Evolutionary conservation across 64 coral and sea anemone genomes (phyloP), one percentile per base, ranked within the genome.

Genomic region (Montipora capricornis): DNA sequence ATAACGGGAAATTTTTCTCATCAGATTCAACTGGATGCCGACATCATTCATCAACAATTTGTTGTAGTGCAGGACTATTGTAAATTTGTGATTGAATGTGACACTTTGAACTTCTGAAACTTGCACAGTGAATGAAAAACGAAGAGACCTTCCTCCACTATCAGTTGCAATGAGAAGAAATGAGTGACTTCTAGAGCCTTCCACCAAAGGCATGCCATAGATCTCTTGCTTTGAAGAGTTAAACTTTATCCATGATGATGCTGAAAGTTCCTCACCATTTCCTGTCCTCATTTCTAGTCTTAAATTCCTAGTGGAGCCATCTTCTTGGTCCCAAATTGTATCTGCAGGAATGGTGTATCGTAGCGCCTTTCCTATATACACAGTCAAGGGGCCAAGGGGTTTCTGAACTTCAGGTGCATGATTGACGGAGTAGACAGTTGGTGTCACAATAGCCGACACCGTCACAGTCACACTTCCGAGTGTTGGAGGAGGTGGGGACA

Each of bases 231-330:
- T 73, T 4, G 19, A 12, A 76, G 81, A 44, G 49, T 77, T 47
- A 14, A 98, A 87, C 66, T 92, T 49, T 26, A 98, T 92, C 96
- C 96, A 98, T 0, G 92, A 95, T 4, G 89, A 58, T 4, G 92
- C 1, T 24, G 75, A 8, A 8, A 98, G 59, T 8, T 84, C 26
- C 5, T 20, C 52, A 47, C 49, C 59, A 19, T 50, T 47, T 46
- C 20, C 44, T 73, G 89, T 91, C 20, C 75, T 87, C 74, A 98
- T 69, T 13, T 95, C 84, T 20, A 98, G 60, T 19, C 46, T 82
- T 75, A 98, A 52, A 16, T 88, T 81, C 77, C 83, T 91, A 8
- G 96, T 89, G 57, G 78, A 85, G 2, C 93, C 96, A 68, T 98
- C 96, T 80, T 95, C 84, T 20, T 61, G 11, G 47, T 98, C 96